These are phyloP conservation scores for Pseudopleuronectes americanus DNA, from an alignment of 2,797 vertebrate genomes.

Conservation along the genomic window DNA sequence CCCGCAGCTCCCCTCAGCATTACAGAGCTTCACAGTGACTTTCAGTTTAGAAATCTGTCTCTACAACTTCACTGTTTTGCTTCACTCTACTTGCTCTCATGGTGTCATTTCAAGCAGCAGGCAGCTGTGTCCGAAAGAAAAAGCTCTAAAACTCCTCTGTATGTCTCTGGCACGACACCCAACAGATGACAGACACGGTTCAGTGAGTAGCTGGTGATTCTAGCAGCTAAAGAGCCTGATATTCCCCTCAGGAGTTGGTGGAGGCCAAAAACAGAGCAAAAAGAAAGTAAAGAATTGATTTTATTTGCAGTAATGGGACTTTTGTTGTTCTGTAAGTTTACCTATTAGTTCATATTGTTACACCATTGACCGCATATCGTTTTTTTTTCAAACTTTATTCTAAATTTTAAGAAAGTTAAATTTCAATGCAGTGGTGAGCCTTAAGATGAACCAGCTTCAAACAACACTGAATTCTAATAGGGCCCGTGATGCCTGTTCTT, in stretches of 20 bases:
- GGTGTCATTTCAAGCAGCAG: neutral
- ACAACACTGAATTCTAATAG: no score
- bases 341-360: no score
- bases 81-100: neutral
- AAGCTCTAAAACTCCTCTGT: neutral
- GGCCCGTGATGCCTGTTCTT: no score
- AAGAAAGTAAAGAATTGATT: neutral
- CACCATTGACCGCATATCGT: no score
- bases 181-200: neutral
- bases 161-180: neutral
- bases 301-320: no score
- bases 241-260: neutral
- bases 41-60: neutral
- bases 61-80: neutral
- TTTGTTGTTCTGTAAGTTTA: no score
- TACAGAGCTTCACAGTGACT: neutral
- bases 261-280: neutral
- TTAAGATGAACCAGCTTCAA: no score
- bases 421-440: no score
- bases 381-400: no score
- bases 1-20: neutral
- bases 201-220: neutral
- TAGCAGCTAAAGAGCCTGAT: neutral
- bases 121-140: neutral
- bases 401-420: no score